Evolutionary conservation across 2,113 vertebrate species (phyloP), one percentile per base, ranked within the genome.

Genomic region (Leucopsar rothschildi): DNA sequence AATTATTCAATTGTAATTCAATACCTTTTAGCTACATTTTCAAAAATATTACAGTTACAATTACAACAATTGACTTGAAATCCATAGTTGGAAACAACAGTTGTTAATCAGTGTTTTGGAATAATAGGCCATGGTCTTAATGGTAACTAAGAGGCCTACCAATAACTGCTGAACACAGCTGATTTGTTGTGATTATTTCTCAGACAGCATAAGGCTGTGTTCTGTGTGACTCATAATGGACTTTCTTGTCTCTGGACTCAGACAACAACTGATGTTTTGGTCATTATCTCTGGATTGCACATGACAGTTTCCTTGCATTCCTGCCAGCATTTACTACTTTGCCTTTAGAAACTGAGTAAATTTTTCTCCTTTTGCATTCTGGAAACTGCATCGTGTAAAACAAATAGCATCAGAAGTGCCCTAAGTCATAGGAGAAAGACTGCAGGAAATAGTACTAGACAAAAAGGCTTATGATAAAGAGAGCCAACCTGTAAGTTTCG

Each of bases 11-110:
- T 37, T 37, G 37, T 37, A 37, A 37, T 94, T 89, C 70, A 95
- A 53, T 64, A 71, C 15, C 63, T 57, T 89, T 90, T 92, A 89
- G 96, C 39, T 45, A 44, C 79, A 93, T 82, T 96, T 94, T 97
- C 28, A 93, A 42, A 91, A 92, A 88, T 75, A 82, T 39, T 81
- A 8, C 77, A 47, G 25, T 88, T 95, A 37, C 60, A 71, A 90
- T 88, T 84, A 65, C 77, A 92, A 70, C 80, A 90, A 73, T 65
- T 91, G 61, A 66, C 47, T 92, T 84, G 42, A 93, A 95, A 71
- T 79, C 47, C 88, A 42, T 87, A 82, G 45, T 82, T 93, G 78
- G 86, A 90, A 91, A 94, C 37, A 80, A 57, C 56, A 93, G 80
- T 76, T 42, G 11, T 73, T 64, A 45, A 22, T 68, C 55, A 71